Percentiles rank a stretch among this genome's conserved stretches.
Evolutionary conservation across 2,888 invertebrate species (phyloP).

Genomic region (Hemistola chrysoprasaria): DNA sequence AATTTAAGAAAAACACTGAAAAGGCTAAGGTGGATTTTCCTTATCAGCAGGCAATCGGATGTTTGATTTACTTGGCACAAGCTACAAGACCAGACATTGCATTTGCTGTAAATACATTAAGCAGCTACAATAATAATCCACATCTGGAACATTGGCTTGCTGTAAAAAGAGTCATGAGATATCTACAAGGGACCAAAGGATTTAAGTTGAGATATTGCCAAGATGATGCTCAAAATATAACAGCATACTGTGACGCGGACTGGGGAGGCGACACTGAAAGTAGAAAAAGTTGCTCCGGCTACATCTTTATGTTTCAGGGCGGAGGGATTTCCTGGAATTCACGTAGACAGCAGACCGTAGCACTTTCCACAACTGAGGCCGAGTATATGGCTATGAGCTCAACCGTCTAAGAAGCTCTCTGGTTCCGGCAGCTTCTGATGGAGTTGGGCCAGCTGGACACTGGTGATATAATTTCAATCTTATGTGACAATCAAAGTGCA

Average conservation of each 20-base stretch:
- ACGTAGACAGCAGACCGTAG: too few species aligned
- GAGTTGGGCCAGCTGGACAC: conserved; percentile 22
- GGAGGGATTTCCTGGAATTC: not conserved
- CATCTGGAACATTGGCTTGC: conserved; percentile 27
- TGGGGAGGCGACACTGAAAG: not conserved
- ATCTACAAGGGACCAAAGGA: conserved; percentile 27
- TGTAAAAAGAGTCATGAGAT: conserved; percentile 30
- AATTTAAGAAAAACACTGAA: conserved; percentile 10
- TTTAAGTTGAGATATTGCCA: not conserved
- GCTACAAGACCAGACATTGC: conserved; percentile 32
- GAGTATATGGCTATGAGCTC: not conserved
- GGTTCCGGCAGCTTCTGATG: too few species aligned
- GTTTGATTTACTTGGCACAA: conserved; percentile 29
- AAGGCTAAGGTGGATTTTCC: not conserved
- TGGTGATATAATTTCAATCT: conserved; percentile 19
- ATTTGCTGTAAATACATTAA: conserved; percentile 29
- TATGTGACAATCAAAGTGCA: conserved; percentile 33
- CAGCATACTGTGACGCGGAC: not conserved
- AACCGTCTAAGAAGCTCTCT: not conserved
- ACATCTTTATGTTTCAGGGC: not conserved
- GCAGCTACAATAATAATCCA: conserved; percentile 25
- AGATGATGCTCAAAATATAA: not conserved
- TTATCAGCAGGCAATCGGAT: conserved; percentile 11
- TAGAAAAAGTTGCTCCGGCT: not conserved
- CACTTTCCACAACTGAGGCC: too few species aligned